Base-by-base conservation (phyloP, 1,140 invertebrate genomes). In the Periplaneta americana region DNA sequence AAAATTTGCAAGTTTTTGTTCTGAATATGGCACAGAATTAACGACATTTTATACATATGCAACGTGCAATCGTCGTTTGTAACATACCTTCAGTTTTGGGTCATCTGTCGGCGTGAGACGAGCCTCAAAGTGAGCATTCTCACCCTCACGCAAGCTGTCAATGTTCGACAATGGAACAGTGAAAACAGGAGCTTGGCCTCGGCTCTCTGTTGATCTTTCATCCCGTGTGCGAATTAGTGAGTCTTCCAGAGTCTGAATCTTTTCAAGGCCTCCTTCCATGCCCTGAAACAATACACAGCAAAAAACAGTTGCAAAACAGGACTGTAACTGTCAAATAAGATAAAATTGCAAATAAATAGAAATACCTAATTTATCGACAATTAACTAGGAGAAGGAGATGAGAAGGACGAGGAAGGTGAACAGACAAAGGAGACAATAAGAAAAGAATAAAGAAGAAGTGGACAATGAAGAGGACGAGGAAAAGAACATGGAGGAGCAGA, bases 81-180 rank as follows among this genome's bases (percentile, higher is more conserved):
- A 80, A 80, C 80, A 84, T 84, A 95, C 94, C 89, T 96, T 97
- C 82, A 99, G 91, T 86, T 96, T 97, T 34, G 98, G 96, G 91
- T 99, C 98, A 87, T 98, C 96, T 17, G 96, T 95, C 28, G 98
- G 98, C 48, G 93, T 96, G 22, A 99, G 90, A 83, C 96, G 92
- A 78, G 96, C 97, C 91, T 99, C 98, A 88, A 99, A 98, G 89
- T 99, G 98, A 82, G 95, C 94, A 86, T 94, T 98, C 90, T 98
- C 97, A 77, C 96, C 96, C 90, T 97, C 96, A 28, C 95, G 91
- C 34, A 98, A 87, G 84, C 92, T 94, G 83, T 96, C 95, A 83
- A 97, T 92, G 85, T 98, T 98, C 66, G 94, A 94, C 31, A 98
- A 88, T 28, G 97, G 97, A 74, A 95, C 94, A 15, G 96, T 98